phyloP scores from a whole-genome alignment of 2,113 vertebrate genomes.

The Marmota flaviventris region DNA sequence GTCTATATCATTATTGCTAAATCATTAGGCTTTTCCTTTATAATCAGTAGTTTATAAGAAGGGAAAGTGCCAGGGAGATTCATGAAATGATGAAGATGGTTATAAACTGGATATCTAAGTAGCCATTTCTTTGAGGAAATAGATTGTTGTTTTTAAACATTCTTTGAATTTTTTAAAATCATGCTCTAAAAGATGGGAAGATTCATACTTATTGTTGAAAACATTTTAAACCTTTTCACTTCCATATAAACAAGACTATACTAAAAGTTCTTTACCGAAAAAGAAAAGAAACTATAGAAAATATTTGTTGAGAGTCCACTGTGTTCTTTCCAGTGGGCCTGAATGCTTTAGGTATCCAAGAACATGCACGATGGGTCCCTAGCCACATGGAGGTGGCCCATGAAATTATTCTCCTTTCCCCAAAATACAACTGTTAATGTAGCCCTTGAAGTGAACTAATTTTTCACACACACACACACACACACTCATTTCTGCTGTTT shows the following conservation, averaged over 20 bases:
- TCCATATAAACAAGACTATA: background rate
- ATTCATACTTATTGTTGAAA: background rate
- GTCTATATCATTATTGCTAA: constrained; percentile 47
- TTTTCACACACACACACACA: background rate
- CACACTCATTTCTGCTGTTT: background rate
- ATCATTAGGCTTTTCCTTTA: background rate
- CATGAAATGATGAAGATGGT: background rate
- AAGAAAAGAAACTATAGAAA: background rate
- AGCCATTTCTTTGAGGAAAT: constrained; percentile 42
- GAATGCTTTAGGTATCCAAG: background rate
- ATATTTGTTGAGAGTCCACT: background rate
- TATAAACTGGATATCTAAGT: background rate
- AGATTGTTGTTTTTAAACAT: constrained; percentile 20
- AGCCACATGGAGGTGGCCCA: background rate
- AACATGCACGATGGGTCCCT: background rate
- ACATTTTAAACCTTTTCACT: background rate
- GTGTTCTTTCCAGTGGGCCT: background rate
- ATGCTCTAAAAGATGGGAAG: background rate
- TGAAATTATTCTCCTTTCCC: background rate
- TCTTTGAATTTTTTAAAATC: background rate
- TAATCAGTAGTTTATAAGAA: constrained; percentile 16
- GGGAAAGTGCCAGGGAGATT: constrained; percentile 31
- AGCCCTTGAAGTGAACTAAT: background rate
- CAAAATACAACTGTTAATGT: background rate
- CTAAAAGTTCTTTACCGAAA: background rate